Percentiles rank a stretch among this genome's conserved stretches.
These are phyloP conservation scores for Chionomys nivalis DNA, from an alignment of 2,113 vertebrate species.

Conservation along the genomic window DNA sequence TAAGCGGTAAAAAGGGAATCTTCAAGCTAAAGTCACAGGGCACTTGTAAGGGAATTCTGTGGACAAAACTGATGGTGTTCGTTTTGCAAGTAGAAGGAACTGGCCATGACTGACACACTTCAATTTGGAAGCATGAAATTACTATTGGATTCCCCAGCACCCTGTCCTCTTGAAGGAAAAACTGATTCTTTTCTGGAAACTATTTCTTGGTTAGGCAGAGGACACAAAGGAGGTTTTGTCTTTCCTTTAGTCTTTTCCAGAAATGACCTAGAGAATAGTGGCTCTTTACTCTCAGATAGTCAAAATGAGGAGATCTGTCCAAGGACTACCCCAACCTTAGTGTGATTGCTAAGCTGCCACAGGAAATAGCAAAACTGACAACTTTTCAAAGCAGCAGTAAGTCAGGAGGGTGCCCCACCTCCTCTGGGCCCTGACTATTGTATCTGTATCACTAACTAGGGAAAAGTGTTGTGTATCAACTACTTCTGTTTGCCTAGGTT, in stretches of 20 bases:
- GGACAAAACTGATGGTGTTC: neutral
- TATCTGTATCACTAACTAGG: neutral
- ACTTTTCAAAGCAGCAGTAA: no score
- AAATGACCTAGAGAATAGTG: neutral
- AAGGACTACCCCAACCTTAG: neutral
- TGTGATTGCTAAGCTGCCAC: rapidly evolving
- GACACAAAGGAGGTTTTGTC: neutral
- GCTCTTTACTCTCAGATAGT: neutral
- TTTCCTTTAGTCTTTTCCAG: neutral
- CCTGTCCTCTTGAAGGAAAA: neutral
- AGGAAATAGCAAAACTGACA: neutral
- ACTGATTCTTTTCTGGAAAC: neutral
- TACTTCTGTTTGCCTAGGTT: neutral
- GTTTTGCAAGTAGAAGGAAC: neutral
- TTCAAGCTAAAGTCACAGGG: neutral
- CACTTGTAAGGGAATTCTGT: neutral
- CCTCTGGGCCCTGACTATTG: neutral
- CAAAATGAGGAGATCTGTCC: neutral
- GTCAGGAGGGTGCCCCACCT: neutral
- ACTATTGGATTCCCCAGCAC: neutral
- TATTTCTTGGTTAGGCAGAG: neutral
- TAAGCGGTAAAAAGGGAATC: neutral
- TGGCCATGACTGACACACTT: rapidly evolving
- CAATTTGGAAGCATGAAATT: neutral
- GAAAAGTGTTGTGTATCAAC: neutral